Base-by-base conservation (phyloP, 2,797 vertebrate species). In the Protonibea diacanthus region DNA sequence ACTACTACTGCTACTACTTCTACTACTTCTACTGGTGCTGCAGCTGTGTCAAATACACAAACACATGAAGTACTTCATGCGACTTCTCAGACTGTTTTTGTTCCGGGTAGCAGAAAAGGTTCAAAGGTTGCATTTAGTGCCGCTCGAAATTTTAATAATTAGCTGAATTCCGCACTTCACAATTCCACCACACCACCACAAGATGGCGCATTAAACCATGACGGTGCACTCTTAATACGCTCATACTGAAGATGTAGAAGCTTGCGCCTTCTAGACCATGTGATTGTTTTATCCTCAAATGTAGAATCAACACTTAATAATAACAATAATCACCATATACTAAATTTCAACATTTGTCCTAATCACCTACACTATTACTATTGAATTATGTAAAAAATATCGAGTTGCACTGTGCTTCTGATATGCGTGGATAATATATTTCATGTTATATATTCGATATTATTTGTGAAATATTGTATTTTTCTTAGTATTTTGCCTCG, bases 31-130 rank as follows among this genome's bases (percentile, higher is more conserved):
- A 1, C 29, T 29, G 5, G 6, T 29, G 1, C 29, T 6, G 1
- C 6, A 6, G 6, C 29, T 29, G 6, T 2, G 2, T 38, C 33
- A 38, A 38, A 38, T 38, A 33, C 33, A 38, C 7, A 33, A 7
- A 11, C 2, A 2, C 3, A 3, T 15, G 5, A 48, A 17, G 1
- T 38, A 27, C 25, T 27, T 25, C 5, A 9, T 12, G 45, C 3
- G 9, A 17, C 45, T 15, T 52, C n/a, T 11, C 13, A n/a, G 33
- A 29, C 15, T 71, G 70, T 83, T 90, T 33, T 86, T 74, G 20
- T 91, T 91, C 90, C 91, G 90, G 90, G 86, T 84, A 0, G 40
- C 20, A 1, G 0, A 4, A 1, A 3, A 38, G 3, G 65, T 10
- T 71, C 67, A 61, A 20, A 42, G 0, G 83, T 20, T 79, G 84